A percentile compares a stretch with the other conserved stretches of the same genome.
These are phyloP conservation scores for Micronisus gabar DNA, from an alignment of 2,113 vertebrate species.

Conservation along the genomic window DNA sequence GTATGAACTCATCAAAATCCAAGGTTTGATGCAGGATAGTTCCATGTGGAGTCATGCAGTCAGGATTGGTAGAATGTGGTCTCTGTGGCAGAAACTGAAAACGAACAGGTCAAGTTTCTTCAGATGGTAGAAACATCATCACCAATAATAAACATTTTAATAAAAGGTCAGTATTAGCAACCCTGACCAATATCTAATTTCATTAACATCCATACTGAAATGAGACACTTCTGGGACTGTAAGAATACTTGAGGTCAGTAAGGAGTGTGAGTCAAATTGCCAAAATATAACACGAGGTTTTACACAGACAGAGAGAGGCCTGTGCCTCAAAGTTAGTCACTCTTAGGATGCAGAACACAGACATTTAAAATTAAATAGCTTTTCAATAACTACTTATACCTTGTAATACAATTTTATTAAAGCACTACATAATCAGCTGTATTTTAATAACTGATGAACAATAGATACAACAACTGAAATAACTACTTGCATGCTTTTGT, in stretches of 20 bases:
- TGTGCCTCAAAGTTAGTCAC: neutral
- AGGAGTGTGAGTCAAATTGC: neutral
- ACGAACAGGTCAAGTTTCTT: conserved; percentile 19
- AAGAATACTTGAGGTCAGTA: neutral
- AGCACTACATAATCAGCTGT: neutral
- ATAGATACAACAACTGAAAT: neutral
- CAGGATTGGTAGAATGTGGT: conserved; percentile 77
- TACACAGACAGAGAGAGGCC: neutral
- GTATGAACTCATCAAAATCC: conserved; percentile 97
- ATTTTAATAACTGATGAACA: neutral
- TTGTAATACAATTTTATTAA: neutral
- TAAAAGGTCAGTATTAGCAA: neutral
- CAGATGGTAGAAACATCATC: neutral
- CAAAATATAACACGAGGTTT: neutral
- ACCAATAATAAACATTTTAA: neutral
- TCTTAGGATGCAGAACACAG: neutral
- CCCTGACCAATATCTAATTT: neutral
- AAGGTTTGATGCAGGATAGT: conserved; percentile 90
- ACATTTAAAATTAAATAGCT: neutral
- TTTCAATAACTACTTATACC: neutral
- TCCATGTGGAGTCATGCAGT: conserved; percentile 91
- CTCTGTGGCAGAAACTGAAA: conserved; percentile 94
- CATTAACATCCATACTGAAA: neutral
- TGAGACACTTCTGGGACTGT: neutral
- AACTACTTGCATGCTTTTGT: neutral